Evolutionary conservation across 2,888 invertebrate genomes (phyloP).

Genomic region (Drosophila nigricruria): DNA sequence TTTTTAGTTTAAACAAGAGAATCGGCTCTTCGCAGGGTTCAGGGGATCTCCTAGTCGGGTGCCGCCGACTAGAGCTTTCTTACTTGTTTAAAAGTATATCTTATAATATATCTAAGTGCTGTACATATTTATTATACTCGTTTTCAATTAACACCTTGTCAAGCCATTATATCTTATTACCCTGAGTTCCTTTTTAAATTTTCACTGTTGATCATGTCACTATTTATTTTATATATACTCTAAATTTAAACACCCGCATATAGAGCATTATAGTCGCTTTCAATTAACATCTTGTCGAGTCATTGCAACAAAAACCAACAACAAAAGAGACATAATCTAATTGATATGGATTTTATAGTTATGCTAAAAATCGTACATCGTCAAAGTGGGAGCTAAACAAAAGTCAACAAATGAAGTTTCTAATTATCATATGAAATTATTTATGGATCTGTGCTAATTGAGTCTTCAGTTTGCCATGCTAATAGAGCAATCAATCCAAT

Average conservation of each 20-base stretch:
- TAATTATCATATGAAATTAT: constrained; percentile 19
- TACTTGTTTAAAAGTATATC: too few relatives aligned
- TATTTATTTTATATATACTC: too few relatives aligned
- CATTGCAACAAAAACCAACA: background rate
- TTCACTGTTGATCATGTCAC: too few relatives aligned
- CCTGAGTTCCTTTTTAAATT: too few relatives aligned
- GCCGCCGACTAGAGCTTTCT: too few relatives aligned
- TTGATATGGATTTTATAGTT: constrained; percentile 53
- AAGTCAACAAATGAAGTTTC: constrained; percentile 16
- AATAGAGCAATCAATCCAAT: background rate
- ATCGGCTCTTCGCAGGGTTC: too few relatives aligned
- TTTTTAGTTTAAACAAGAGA: too few relatives aligned
- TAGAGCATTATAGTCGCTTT: background rate
- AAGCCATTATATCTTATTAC: too few relatives aligned
- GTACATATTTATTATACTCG: too few relatives aligned
- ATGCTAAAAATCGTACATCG: constrained; percentile 42
- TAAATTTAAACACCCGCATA: too few relatives aligned
- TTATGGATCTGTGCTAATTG: constrained; percentile 42
- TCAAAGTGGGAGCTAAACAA: constrained; percentile 5
- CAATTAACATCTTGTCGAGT: constrained; percentile 16
- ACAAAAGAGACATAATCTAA: constrained; percentile 9
- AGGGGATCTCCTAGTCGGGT: too few relatives aligned
- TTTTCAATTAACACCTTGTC: constrained; percentile 15
- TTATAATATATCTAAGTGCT: too few relatives aligned
- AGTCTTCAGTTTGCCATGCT: background rate